Percentiles rank a stretch among this genome's conserved stretches.
phyloP scores from a whole-genome alignment of 2,113 vertebrate genomes.

The Otus sunia region DNA sequence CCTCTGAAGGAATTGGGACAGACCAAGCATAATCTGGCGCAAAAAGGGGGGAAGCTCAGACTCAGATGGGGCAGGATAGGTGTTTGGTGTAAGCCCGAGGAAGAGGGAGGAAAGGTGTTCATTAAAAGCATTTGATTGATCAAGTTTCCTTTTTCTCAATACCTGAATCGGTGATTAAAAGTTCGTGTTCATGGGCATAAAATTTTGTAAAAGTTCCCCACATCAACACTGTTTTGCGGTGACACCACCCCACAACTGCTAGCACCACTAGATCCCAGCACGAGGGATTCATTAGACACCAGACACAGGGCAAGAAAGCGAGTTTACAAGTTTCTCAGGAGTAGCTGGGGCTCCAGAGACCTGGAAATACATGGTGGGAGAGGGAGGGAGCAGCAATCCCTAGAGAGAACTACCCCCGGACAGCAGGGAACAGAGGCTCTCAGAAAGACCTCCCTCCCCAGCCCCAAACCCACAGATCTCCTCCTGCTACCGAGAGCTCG shows the following conservation, averaged over 20 bases:
- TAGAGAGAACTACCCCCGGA: background rate
- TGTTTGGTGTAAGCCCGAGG: background rate
- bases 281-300: background rate
- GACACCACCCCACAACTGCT: background rate
- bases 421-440: background rate
- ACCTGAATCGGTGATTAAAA: background rate
- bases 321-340: background rate
- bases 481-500: background rate
- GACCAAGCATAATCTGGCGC: rapidly evolving
- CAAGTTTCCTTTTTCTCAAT: background rate
- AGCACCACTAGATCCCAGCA: background rate
- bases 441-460: slow-evolving; percentile 6
- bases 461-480: background rate
- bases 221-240: rapidly evolving
- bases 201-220: background rate
- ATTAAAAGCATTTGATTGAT: background rate
- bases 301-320: background rate
- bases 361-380: background rate
- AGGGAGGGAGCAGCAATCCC: background rate
- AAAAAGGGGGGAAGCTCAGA: background rate
- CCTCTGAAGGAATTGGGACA: background rate
- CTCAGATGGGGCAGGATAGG: background rate
- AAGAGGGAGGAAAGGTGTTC: background rate
- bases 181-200: background rate
- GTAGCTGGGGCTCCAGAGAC: background rate